Base-by-base conservation (phyloP, 2,888 invertebrate genomes). In the Rhorus exstirpatorius region DNA sequence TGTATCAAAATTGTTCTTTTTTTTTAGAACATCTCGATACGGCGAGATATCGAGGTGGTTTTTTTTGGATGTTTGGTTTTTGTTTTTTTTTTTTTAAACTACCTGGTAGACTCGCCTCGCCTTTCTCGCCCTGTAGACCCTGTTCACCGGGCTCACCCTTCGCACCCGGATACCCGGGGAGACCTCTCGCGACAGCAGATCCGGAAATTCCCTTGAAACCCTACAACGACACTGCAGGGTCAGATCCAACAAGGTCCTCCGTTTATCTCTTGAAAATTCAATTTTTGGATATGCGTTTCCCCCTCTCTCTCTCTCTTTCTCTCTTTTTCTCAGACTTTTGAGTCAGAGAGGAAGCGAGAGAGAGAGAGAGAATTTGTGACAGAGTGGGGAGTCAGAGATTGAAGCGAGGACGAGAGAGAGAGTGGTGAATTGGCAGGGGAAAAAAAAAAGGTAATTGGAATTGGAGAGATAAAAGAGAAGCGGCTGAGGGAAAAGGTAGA, bases 41-140 rank as follows among this genome's bases (percentile, higher is more conserved):
- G 70, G 71, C 60, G 76, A 65, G 65, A 51, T 77, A 55, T 83
- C 79, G 82, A 75, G 80, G 81, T 21, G 19, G 31, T 41, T 14
- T 12, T 63, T 12, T 7, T 38, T 60, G 31, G 31, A 17, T 35
- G 10, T 8, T 21, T 58, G 4, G 17, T 31, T 44, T 44, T 21
- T 21, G 14, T 0, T 24, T 63, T 46, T 63, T n/a, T 10, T 60
- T 38, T 60, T 44, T 74, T 60, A 84, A 83, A 89, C 89, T 91
- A 91, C 95, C 95, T 89, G 93, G 88, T 88, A 93, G 94, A 93
- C 94, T 96, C 93, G 90, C 87, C 85, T 94, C 94, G 86, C 95
- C 96, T 24, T 95, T 94, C 61, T 95, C 94, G 79, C 96, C 96
- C 55, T 95, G 95, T 80, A 95, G 94, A 82, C 96, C 96, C 88